Percentiles rank a stretch among this genome's conserved stretches.
These are phyloP conservation scores for Buathra laborator DNA, from an alignment of 2,888 invertebrate species.

Conservation along the genomic window DNA sequence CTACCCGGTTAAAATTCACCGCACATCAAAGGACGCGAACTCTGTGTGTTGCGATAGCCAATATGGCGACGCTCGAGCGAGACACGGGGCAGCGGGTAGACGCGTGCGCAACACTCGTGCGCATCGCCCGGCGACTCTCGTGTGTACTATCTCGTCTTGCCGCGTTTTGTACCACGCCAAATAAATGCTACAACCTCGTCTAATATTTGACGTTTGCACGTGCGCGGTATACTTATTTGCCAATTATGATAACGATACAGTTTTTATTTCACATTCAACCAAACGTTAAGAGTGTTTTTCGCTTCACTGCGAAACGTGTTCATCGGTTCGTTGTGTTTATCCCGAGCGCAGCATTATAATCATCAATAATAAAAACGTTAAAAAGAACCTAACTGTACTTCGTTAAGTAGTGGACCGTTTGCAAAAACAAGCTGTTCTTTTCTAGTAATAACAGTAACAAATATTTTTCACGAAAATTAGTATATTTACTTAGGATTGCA, in stretches of 20 bases:
- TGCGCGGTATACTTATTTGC: too few relatives aligned
- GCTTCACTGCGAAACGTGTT: too few relatives aligned
- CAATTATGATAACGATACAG: too few relatives aligned
- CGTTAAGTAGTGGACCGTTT: not conserved
- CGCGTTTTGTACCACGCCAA: not conserved
- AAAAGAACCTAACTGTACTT: too few relatives aligned
- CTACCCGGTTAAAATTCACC: conserved; percentile 19
- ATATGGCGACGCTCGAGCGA: conserved; percentile 51
- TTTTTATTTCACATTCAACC: too few relatives aligned
- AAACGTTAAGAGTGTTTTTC: too few relatives aligned
- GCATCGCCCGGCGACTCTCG: conserved; percentile 14
- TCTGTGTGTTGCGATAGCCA: conserved; percentile 44
- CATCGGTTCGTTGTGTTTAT: too few relatives aligned
- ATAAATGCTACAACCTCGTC: not conserved
- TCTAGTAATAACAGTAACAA: not conserved
- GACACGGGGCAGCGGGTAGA: conserved; percentile 17
- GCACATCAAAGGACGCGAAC: conserved; percentile 46
- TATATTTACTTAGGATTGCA: not conserved
- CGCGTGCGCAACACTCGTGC: conserved; percentile 34
- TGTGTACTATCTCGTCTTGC: not conserved
- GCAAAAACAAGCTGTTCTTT: not conserved
- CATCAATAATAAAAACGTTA: too few relatives aligned
- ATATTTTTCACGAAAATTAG: not conserved
- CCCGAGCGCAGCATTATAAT: too few relatives aligned
- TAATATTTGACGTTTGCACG: too few relatives aligned